phyloP scores from a whole-genome alignment of 2,888 invertebrate genomes.

The Synanthedon vespiformis region DNA sequence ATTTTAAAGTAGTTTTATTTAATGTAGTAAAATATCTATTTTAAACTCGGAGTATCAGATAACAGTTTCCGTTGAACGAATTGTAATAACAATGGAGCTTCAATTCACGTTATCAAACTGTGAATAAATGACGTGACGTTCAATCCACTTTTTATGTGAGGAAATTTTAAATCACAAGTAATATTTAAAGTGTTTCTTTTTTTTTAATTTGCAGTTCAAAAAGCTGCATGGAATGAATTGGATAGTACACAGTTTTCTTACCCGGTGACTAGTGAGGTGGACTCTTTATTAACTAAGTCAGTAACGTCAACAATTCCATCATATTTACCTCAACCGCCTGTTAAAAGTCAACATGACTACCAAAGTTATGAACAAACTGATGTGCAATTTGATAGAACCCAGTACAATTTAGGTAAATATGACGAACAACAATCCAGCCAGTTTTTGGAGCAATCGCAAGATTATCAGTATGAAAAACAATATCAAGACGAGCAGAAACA shows the following conservation, averaged over 20 bases:
- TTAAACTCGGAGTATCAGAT: conserved; percentile 20
- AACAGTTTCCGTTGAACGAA: conserved; percentile 36
- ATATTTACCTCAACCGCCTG: conserved; percentile 35
- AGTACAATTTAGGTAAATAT: conserved; percentile 13
- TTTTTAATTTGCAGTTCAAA: conserved; percentile 58
- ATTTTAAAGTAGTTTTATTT: no score
- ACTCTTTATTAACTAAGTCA: conserved; percentile 38
- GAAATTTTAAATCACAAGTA: conserved; percentile 16
- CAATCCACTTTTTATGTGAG: conserved; percentile 31
- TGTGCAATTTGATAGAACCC: conserved; percentile 24
- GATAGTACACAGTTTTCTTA: conserved; percentile 50
- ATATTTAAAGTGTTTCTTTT: conserved; percentile 28
- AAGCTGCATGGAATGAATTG: conserved; percentile 52
- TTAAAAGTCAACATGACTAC: conserved; percentile 8
- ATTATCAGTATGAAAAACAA: conserved; percentile 16
- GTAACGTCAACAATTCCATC: conserved; percentile 40
- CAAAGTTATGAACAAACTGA: conserved; percentile 38
- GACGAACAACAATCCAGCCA: conserved; percentile 10
- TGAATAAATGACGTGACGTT: conserved; percentile 30
- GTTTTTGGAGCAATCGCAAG: conserved; percentile 17
- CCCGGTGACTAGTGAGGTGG: conserved; percentile 41
- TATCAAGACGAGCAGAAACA: conserved; percentile 6
- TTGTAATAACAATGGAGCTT: conserved; percentile 6
- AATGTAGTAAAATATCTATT: no score
- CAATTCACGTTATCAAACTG: conserved; percentile 16